A percentile compares a stretch with the other conserved stretches of the same genome.
Evolutionary conservation across 2,113 vertebrate genomes (phyloP).

Genomic region (Lathamus discolor): DNA sequence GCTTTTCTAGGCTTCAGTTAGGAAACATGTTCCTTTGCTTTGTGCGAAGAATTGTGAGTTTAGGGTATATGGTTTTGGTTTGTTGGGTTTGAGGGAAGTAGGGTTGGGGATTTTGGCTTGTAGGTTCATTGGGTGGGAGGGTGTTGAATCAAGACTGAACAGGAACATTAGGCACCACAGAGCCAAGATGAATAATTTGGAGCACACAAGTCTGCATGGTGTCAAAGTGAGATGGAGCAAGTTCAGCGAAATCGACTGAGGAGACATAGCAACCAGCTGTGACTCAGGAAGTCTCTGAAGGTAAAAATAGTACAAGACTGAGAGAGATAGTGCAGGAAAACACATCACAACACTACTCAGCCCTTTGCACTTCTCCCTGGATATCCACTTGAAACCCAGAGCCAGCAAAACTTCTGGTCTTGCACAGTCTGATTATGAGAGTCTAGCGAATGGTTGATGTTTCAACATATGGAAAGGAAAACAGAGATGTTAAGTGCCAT

Average conservation of each 20-base stretch:
- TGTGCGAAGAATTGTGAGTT: not conserved
- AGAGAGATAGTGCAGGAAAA: not conserved
- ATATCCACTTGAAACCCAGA: not conserved
- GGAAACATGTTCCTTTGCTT: not conserved
- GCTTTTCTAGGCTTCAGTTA: not conserved
- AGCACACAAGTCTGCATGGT: not conserved
- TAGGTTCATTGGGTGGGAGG: not conserved
- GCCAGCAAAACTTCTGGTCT: not conserved
- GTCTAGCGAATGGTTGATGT: not conserved
- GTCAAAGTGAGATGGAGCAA: not conserved
- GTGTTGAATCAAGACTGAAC: not conserved
- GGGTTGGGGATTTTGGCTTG: not conserved
- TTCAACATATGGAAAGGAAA: not conserved
- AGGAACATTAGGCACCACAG: not conserved
- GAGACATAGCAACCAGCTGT: not conserved
- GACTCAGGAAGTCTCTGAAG: not conserved
- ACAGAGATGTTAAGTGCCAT: not conserved
- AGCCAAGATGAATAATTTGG: not conserved
- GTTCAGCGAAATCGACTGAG: not conserved
- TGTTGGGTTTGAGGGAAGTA: not conserved
- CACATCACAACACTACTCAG: accelerated
- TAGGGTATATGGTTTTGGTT: not conserved
- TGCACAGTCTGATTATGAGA: not conserved
- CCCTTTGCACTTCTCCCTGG: not conserved
- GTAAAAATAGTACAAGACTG: not conserved